These are phyloP conservation scores for Nysson spinosus DNA, from an alignment of 2,888 invertebrate species.

Conservation along the genomic window DNA sequence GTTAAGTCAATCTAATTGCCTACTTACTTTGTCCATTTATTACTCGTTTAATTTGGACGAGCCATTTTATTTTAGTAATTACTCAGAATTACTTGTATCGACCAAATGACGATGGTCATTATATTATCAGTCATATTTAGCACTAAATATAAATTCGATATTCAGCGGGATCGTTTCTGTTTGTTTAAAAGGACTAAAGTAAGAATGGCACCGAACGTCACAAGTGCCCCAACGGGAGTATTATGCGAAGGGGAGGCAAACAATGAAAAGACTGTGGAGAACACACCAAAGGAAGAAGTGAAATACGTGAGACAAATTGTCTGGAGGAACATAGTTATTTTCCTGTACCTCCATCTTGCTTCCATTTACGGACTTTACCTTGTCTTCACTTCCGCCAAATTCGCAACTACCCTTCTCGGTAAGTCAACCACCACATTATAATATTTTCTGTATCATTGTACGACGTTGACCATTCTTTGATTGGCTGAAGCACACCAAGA, in stretches of 20 bases:
- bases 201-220: slow-evolving; percentile 78
- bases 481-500: too few species aligned
- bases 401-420: slow-evolving; percentile 86
- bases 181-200: slow-evolving; percentile 45
- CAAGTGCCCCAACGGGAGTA: slow-evolving; percentile 74
- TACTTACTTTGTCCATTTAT: too few species aligned
- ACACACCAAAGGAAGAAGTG: slow-evolving; percentile 27
- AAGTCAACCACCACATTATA: slow-evolving; percentile 73
- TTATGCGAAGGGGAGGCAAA: slow-evolving; percentile 72
- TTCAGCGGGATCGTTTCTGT: neutral
- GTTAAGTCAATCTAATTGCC: too few species aligned
- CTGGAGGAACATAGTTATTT: slow-evolving; percentile 91
- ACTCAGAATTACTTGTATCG: too few species aligned
- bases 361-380: slow-evolving; percentile 88
- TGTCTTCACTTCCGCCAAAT: slow-evolving; percentile 85
- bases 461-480: neutral
- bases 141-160: neutral
- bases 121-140: too few species aligned
- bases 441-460: neutral
- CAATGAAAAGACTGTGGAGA: slow-evolving; percentile 25
- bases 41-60: too few species aligned
- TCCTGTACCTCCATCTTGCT: slow-evolving; percentile 86
- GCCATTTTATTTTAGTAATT: too few species aligned
- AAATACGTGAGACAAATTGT: slow-evolving; percentile 79
- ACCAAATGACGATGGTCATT: too few species aligned